phyloP scores from a whole-genome alignment of 1,140 invertebrate species.

The Papilio xuthus region DNA sequence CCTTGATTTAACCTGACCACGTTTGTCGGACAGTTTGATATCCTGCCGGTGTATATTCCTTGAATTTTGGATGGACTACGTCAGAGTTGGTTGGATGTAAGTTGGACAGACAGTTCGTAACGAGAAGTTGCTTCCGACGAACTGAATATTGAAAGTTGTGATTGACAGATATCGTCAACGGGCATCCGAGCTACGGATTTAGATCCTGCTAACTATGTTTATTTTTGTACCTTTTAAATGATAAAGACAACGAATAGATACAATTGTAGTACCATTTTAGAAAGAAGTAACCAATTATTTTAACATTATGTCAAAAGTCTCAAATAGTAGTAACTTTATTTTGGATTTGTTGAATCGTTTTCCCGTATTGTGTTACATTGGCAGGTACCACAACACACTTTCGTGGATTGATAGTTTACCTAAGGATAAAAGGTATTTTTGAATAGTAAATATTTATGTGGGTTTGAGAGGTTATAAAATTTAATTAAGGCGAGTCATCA shows the following conservation, averaged over 20 bases:
- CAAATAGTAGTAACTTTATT: neutral
- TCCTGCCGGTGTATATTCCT: constrained; percentile 62
- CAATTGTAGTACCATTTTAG: neutral
- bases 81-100: constrained; percentile 56
- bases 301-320: neutral
- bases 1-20: constrained; percentile 33
- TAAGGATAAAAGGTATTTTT: constrained; percentile 35
- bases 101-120: constrained; percentile 38
- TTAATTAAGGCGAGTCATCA: constrained; percentile 79
- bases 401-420: neutral
- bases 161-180: constrained; percentile 43
- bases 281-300: neutral
- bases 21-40: constrained; percentile 59
- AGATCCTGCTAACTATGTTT: neutral
- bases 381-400: neutral
- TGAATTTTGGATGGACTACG: constrained; percentile 68
- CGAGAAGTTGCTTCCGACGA: constrained; percentile 38
- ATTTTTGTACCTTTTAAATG: neutral
- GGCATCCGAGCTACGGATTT: constrained; percentile 8
- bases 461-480: constrained; percentile 66
- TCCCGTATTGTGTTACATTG: neutral
- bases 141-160: constrained; percentile 41
- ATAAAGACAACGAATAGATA: neutral
- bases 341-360: neutral
- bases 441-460: constrained; percentile 43